A percentile compares a stretch with the other conserved stretches of the same genome.
Evolutionary conservation across 2,113 vertebrate species (phyloP).

Genomic region (Indicator indicator): DNA sequence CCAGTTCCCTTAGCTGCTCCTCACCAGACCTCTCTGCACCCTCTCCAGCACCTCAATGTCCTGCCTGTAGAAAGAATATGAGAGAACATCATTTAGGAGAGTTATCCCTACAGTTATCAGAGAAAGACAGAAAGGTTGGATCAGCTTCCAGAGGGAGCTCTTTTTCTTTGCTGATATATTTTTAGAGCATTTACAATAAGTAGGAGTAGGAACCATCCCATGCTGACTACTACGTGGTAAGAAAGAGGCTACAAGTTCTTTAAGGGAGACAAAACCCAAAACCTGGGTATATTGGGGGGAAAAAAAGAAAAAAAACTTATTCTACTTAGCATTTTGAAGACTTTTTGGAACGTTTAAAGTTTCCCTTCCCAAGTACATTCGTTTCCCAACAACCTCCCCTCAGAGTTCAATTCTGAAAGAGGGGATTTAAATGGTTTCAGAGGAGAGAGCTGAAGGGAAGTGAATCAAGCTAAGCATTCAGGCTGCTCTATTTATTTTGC

Average conservation of each 20-base stretch:
- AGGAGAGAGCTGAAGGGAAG: conserved; percentile 5
- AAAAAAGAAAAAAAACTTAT: neutral
- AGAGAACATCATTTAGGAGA: neutral
- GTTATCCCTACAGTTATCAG: neutral
- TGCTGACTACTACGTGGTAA: neutral
- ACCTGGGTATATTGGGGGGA: neutral
- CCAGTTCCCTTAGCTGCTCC: too few relatives aligned
- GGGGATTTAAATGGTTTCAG: conserved; percentile 26
- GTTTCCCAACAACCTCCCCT: neutral
- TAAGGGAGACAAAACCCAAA: neutral
- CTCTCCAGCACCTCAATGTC: too few relatives aligned
- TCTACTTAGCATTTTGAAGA: neutral
- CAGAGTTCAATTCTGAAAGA: neutral
- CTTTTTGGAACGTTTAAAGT: neutral
- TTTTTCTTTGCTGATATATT: neutral
- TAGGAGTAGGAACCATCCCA: neutral
- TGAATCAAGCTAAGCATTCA: conserved; percentile 1
- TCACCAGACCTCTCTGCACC: too few relatives aligned
- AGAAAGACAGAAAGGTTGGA: neutral
- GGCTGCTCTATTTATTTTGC: conserved; percentile 26
- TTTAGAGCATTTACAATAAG: neutral
- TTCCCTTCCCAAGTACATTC: neutral
- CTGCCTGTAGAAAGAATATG: too few relatives aligned
- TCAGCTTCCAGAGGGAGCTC: neutral
- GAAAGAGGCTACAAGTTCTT: neutral